These are phyloP conservation scores for Cuniculus paca DNA, from an alignment of 2,797 vertebrate genomes.

Conservation along the genomic window DNA sequence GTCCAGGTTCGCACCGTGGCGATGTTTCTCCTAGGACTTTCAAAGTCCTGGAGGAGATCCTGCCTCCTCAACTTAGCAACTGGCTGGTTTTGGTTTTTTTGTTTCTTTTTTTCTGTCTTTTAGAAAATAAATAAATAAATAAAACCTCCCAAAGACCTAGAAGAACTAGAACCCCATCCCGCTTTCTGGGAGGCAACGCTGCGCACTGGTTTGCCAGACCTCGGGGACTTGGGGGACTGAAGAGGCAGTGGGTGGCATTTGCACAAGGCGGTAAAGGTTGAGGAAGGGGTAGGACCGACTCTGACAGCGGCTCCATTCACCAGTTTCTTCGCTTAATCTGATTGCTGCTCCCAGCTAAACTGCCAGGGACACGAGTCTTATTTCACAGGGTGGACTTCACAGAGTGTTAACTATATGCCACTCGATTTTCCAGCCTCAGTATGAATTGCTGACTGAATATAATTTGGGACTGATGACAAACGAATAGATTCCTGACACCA, in stretches of 20 bases:
- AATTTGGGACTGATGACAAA: conserved; percentile 16
- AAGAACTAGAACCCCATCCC: no score
- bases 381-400: conserved; percentile 33
- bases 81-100: conserved; percentile 19
- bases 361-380: conserved; percentile 1
- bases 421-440: conserved; percentile 45
- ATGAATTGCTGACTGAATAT: conserved; percentile 63
- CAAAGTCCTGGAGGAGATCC: background rate
- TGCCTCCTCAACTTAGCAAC: background rate
- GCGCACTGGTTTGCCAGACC: background rate
- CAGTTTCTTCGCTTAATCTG: conserved; percentile 69
- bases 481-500: conserved; percentile 65
- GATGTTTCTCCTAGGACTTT: conserved; percentile 36
- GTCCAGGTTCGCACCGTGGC: background rate
- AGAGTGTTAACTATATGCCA: conserved; percentile 46
- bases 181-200: no score
- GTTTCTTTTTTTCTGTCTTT: conserved; percentile 20
- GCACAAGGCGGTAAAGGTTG: background rate
- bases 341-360: background rate
- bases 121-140: background rate
- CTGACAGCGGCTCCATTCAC: conserved; percentile 33
- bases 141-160: background rate
- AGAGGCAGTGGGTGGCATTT: background rate
- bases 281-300: background rate
- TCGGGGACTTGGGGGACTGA: background rate